Conservation (phyloP, 1,140 invertebrate genomes). For the Drosophila teissieri region DNA sequence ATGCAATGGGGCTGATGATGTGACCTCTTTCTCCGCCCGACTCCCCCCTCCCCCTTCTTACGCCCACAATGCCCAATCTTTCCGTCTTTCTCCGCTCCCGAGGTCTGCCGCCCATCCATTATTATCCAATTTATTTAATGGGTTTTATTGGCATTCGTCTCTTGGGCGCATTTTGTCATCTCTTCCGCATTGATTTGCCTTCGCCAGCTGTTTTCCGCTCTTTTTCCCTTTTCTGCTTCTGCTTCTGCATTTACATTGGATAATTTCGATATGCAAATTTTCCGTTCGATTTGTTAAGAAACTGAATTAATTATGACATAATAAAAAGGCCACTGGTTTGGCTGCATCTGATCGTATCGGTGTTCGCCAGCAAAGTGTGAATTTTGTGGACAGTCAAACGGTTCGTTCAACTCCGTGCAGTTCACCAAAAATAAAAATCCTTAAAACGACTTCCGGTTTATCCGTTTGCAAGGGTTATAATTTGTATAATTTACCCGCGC, state of each 20-base stretch:
- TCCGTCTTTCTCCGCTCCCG: constrained; percentile 2
- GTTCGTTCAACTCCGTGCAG: constrained; percentile 20
- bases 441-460: constrained; percentile 43
- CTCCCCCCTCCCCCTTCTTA: background rate
- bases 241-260: constrained; percentile 31
- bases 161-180: constrained; percentile 42
- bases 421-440: constrained; percentile 15
- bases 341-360: constrained; percentile 10
- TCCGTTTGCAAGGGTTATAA: constrained; percentile 22
- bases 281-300: constrained; percentile 64
- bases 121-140: constrained; percentile 67
- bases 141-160: constrained; percentile 51
- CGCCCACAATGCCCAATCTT: constrained; percentile 5
- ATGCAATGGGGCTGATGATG: constrained; percentile 53
- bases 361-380: constrained; percentile 28
- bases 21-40: constrained; percentile 24
- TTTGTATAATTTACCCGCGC: constrained; percentile 35
- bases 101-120: constrained; percentile 49
- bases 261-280: constrained; percentile 63
- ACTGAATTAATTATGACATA: constrained; percentile 70
- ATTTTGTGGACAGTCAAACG: constrained; percentile 14
- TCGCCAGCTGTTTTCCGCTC: constrained; percentile 6
- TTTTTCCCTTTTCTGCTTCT: constrained; percentile 1
- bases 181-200: constrained; percentile 55
- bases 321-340: constrained; percentile 46